Evolutionary conservation across 2,797 vertebrate genomes (phyloP).

Genomic region (Lepus townsendii): DNA sequence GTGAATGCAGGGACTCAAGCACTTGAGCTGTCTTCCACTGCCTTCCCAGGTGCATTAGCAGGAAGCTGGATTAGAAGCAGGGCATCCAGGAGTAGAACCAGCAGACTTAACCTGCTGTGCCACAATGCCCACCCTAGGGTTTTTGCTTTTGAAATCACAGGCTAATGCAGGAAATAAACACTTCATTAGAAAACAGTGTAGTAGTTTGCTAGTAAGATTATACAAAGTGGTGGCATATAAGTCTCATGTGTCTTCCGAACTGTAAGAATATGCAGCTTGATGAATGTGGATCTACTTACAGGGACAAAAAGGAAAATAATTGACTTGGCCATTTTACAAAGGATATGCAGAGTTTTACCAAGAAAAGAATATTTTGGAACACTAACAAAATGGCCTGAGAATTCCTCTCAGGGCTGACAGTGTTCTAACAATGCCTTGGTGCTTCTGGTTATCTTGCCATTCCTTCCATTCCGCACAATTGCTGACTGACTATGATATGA

Average conservation of each 20-base stretch:
- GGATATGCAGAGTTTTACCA: background rate
- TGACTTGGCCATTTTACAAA: background rate
- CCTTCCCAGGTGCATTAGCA: too few species aligned
- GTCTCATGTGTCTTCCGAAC: background rate
- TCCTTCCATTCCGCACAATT: background rate
- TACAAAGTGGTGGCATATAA: background rate
- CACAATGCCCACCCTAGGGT: background rate
- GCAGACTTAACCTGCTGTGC: too few species aligned
- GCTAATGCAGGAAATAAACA: background rate
- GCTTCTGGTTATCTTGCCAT: background rate
- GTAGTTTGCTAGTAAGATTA: background rate
- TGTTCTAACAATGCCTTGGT: background rate
- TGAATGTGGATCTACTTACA: background rate
- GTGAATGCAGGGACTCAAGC: too few species aligned
- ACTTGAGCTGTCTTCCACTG: too few species aligned
- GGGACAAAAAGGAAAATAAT: background rate
- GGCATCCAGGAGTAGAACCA: too few species aligned
- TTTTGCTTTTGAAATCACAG: slow-evolving; percentile 40
- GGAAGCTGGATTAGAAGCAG: too few species aligned
- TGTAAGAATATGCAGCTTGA: background rate
- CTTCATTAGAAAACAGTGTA: background rate
- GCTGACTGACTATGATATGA: background rate
- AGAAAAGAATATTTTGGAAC: background rate
- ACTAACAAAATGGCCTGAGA: background rate
- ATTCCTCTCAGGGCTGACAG: background rate